phyloP scores from a whole-genome alignment of 2,888 invertebrate genomes.

The Clepsis dumicolana region DNA sequence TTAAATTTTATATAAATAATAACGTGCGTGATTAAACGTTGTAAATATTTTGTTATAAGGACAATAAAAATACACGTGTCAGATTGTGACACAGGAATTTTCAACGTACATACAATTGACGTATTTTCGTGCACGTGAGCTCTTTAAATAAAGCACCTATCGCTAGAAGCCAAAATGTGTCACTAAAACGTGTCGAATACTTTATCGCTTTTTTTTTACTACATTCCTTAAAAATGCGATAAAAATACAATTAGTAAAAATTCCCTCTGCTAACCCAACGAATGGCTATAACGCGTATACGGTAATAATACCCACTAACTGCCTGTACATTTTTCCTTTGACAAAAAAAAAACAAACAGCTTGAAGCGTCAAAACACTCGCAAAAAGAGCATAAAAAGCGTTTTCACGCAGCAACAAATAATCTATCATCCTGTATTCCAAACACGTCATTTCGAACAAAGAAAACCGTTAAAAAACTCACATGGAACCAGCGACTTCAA shows the following conservation, averaged over 20 bases:
- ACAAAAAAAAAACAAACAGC: neutral
- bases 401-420: neutral
- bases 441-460: constrained; percentile 40
- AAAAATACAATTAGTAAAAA: neutral
- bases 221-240: neutral
- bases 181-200: constrained; percentile 1
- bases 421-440: constrained; percentile 14
- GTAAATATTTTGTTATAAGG: no score
- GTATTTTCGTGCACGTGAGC: neutral
- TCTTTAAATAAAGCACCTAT: neutral
- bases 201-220: neutral
- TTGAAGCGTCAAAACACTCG: constrained; percentile 1
- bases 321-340: neutral
- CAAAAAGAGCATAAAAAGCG: neutral
- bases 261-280: neutral
- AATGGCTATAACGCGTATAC: neutral
- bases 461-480: constrained; percentile 54
- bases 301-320: neutral
- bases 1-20: no score
- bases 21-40: no score
- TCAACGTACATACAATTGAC: neutral
- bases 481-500: constrained; percentile 69
- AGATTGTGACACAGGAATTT: neutral
- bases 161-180: neutral
- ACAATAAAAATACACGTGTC: neutral